phyloP scores from a whole-genome alignment of 2,888 invertebrate species.

The Eubasilissa splendida region DNA sequence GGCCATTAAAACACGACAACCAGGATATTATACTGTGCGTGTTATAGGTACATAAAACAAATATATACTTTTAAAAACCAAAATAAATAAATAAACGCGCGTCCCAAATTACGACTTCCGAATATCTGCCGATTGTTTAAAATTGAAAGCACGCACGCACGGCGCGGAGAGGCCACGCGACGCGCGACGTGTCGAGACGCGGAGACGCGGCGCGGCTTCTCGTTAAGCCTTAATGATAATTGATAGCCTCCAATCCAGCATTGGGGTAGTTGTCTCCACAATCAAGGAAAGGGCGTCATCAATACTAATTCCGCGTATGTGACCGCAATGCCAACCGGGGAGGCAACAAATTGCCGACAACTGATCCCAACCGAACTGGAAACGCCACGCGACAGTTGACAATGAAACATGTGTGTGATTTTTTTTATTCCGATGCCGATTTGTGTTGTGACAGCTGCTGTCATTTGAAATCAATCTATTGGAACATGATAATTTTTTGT shows the following conservation, averaged over 20 bases:
- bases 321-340: not conserved
- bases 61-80: too few species aligned
- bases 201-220: slow-evolving; percentile 22
- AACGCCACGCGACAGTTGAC: not conserved
- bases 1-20: too few species aligned
- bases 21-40: too few species aligned
- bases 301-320: not conserved
- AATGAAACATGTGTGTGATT: not conserved
- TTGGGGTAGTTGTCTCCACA: not conserved
- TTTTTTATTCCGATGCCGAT: not conserved
- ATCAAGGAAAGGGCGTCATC: too few species aligned
- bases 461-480: too few species aligned
- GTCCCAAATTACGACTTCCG: too few species aligned
- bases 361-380: not conserved
- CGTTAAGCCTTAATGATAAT: slow-evolving; percentile 38
- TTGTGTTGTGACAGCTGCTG: too few species aligned
- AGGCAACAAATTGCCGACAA: not conserved
- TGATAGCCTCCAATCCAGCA: not conserved
- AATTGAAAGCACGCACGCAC: too few species aligned
- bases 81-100: too few species aligned
- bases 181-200: not conserved
- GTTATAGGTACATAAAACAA: too few species aligned
- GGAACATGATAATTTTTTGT: too few species aligned
- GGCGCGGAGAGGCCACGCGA: slow-evolving; percentile 7
- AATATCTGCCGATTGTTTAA: too few species aligned